Evolutionary conservation across 2,797 vertebrate species (phyloP).

Genomic region (Erethizon dorsatum): DNA sequence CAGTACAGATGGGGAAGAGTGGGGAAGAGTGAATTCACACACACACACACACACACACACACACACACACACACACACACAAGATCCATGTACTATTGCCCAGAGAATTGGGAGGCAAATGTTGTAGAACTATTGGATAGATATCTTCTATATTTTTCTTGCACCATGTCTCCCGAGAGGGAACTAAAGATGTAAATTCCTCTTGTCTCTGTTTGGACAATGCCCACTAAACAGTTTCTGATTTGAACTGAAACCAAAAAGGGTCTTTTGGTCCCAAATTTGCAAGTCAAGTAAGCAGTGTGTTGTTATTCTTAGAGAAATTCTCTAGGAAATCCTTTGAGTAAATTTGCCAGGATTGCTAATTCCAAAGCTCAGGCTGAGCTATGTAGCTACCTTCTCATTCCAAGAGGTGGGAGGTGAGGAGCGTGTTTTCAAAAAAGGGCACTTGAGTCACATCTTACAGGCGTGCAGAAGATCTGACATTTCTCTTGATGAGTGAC

Average conservation of each 20-base stretch:
- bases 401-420: slow-evolving; percentile 55
- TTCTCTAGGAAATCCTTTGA: neutral
- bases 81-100: neutral
- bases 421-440: slow-evolving; percentile 63
- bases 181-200: neutral
- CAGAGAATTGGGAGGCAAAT: neutral
- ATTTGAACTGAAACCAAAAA: neutral
- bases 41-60: neutral
- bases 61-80: neutral
- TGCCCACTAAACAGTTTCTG: neutral
- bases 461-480: slow-evolving; percentile 27
- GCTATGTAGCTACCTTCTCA: slow-evolving; percentile 37
- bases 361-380: neutral
- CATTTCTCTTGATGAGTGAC: slow-evolving; percentile 37
- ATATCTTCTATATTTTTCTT: neutral
- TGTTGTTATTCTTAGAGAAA: slow-evolving; percentile 28
- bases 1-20: neutral
- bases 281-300: slow-evolving; percentile 32
- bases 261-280: neutral
- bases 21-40: neutral
- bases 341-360: neutral
- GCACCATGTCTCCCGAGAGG: neutral
- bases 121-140: no score
- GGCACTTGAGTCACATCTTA: slow-evolving; percentile 32
- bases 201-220: neutral